Evolutionary conservation across 2,113 vertebrate genomes (phyloP), one percentile per base, ranked within the genome.

Genomic region (Chelonoidis abingdonii): DNA sequence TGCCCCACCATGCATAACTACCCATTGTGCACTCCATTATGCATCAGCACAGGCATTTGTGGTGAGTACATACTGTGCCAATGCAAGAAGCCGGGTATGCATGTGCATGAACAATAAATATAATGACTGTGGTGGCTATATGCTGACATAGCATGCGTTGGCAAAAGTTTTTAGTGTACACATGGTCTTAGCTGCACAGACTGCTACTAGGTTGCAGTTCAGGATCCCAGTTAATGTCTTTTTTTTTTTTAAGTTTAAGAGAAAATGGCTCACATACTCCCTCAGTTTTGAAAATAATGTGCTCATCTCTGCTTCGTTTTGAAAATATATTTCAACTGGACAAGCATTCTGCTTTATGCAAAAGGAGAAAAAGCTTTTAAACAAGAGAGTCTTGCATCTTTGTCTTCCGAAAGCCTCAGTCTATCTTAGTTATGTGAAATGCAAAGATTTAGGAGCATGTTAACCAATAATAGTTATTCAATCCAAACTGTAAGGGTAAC

Each of bases 391-490:
- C 41, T 82, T 89, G n/a, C 88, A 52, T 97, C 76, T 89, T 4
- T 57, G 79, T 94, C 88, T 93, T 94, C 86, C 50, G 27, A 92
- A 96, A 95, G 52, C 79, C 92, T 96, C 80, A 81, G 31, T 95
- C 82, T 89, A 90, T 95, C 89, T 97, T 94, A 95, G 57, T 95
- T 96, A 76, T 72, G 47, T 54, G 89, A 94, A 97, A 97, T 92
- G 62, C 38, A 95, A 93, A 97, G 97, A 97, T 97, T 98, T 94
- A 98, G 78, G 89, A 86, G 80, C 88, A 85, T 94, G 93, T 95
- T 98, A 98, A 96, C 95, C 90, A 94, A 95, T 97, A 98, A 97
- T 59, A 97, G 87, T 95, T 98, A 96, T 97, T 97, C 97, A 97
- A 88, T 92, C 91, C 96, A 96, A 97, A 96, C 87, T 97, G 76